phyloP scores from a whole-genome alignment of 2,797 vertebrate genomes.

The Spea hammondii region DNA sequence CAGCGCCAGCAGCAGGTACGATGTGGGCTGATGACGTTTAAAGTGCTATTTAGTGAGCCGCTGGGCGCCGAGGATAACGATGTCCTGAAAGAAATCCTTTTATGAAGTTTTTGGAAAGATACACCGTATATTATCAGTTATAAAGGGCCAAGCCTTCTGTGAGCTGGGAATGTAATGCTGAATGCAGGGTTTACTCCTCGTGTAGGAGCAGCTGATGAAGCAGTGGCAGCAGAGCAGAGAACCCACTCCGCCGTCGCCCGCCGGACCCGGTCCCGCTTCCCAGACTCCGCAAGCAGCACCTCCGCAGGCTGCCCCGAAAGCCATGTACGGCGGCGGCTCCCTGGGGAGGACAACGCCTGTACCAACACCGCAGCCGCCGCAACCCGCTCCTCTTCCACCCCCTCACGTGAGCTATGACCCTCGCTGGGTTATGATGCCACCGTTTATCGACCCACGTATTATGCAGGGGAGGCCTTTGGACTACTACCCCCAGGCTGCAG shows the following conservation, averaged over 20 bases:
- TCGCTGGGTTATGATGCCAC: constrained; percentile 91
- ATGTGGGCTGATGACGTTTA: neutral
- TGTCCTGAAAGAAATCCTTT: too few relatives aligned
- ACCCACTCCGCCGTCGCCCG: constrained; percentile 49
- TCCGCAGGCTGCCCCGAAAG: constrained; percentile 63
- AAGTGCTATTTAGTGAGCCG: neutral
- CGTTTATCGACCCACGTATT: constrained; percentile 90
- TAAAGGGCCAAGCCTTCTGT: neutral
- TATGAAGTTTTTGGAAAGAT: too few relatives aligned
- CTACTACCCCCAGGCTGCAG: constrained; percentile 80
- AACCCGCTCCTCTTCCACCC: constrained; percentile 74
- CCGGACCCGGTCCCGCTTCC: constrained; percentile 58
- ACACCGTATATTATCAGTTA: too few relatives aligned
- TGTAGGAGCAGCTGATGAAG: constrained; percentile 71
- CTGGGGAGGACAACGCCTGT: constrained; percentile 38
- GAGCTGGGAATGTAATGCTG: neutral
- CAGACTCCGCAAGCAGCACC: constrained; percentile 61
- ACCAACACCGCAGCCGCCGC: constrained; percentile 55
- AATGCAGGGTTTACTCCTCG: neutral
- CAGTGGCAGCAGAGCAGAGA: constrained; percentile 61
- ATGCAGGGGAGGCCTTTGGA: constrained; percentile 87
- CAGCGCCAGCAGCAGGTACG: constrained; percentile 90
- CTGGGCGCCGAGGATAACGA: too few relatives aligned
- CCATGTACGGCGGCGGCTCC: constrained; percentile 27
- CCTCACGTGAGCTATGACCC: constrained; percentile 88